A percentile compares a stretch with the other conserved stretches of the same genome.
These are phyloP conservation scores for Teleiodes luculella DNA, from an alignment of 2,888 invertebrate genomes.

Conservation along the genomic window DNA sequence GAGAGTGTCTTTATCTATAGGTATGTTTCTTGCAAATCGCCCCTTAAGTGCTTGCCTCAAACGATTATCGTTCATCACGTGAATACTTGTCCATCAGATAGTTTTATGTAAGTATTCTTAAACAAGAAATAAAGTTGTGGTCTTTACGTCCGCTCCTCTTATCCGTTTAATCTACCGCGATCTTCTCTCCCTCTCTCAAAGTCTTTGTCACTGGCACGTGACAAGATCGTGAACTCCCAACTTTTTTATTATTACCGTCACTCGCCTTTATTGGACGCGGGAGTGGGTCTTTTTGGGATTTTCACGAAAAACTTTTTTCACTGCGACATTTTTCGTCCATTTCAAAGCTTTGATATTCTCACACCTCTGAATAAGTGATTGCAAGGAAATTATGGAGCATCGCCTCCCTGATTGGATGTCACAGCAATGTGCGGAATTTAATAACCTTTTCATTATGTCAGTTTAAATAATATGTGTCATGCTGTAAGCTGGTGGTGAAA, in stretches of 20 bases:
- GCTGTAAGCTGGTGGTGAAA: not conserved
- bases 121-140: not conserved
- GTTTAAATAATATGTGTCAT: not conserved
- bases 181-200: constrained; percentile 15
- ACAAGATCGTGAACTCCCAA: constrained; percentile 35
- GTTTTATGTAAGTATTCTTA: not conserved
- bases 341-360: constrained; percentile 6
- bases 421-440: not conserved
- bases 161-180: constrained; percentile 13
- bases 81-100: not conserved
- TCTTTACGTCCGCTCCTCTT: constrained; percentile 10
- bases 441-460: not conserved
- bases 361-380: constrained; percentile 13
- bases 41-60: not conserved
- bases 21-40: too few species aligned
- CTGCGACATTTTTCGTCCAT: not conserved
- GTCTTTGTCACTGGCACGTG: constrained; percentile 36
- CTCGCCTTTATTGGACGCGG: constrained; percentile 21
- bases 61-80: not conserved
- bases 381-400: constrained; percentile 4
- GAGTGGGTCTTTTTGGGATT: constrained; percentile 18
- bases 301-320: constrained; percentile 10
- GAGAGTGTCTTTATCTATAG: too few species aligned
- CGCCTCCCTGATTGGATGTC: constrained; percentile 1
- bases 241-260: constrained; percentile 32